Base-by-base conservation (phyloP, 2,888 invertebrate species). In the Calliscelio sp. region DNA sequence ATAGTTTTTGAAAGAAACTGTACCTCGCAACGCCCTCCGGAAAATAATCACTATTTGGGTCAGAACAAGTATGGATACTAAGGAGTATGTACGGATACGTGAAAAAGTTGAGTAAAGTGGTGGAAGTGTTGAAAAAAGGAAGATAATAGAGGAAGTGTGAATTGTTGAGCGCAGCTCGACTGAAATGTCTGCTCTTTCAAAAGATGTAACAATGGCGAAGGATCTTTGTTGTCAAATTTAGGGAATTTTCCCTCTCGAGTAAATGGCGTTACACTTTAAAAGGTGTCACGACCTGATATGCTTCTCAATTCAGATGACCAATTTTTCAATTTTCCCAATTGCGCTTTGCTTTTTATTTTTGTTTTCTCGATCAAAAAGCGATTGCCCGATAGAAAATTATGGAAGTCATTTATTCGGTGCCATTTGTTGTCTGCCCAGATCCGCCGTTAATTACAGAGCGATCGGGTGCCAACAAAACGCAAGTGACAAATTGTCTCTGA, bases 111-210 rank as follows among this genome's bases (percentile, higher is more conserved):
- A 55, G 41, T 25, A 70, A 71, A 63, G 63, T 53, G 20, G 46
- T 32, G 70, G n/a, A 71, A 55, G 63, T 55, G 79, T 55, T 55
- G 63, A 68, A 71, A 63, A 53, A 66, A 70, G 53, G 53, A 68
- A 68, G 68, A 77, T 68, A 68, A 77, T 68, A 70, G 28, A 70
- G 78, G 61, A 53, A 71, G 57, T 49, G 79, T 53, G 78, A 71
- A 57, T 55, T 57, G 59, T 71, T 55, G 70, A 79, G 70, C 55
- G 41, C 59, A 53, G 44, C 68, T 70, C 70, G 70, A 53, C 65
- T 63, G 55, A 28, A 79, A 63, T 53, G 63, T 71, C 46, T 55
- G 16, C 55, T 70, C 70, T 71, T 41, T 46, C 46, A 28, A 35
- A 28, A 53, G 59, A 25, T 22, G 8, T 20, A 63, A 70, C 61